These are phyloP conservation scores for Caenorhabditis sp. DNA, from an alignment of 2,888 invertebrate species.

Conservation along the genomic window DNA sequence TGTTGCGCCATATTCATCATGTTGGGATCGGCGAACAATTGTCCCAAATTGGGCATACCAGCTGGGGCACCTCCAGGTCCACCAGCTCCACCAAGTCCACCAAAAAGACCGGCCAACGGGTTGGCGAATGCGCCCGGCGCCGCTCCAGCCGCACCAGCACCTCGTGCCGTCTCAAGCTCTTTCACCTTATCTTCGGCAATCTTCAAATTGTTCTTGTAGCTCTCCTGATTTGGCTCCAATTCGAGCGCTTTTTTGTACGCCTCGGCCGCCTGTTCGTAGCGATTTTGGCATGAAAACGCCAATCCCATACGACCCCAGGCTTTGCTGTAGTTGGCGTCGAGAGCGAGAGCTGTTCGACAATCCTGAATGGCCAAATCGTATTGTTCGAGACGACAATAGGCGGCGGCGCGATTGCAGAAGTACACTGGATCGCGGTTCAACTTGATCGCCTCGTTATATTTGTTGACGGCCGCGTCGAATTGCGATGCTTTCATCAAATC, in stretches of 20 bases:
- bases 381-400: constrained; percentile 86
- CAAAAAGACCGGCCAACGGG: constrained; percentile 50
- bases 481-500: constrained; percentile 84
- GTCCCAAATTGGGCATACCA: constrained; percentile 58
- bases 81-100: constrained; percentile 36
- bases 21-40: constrained; percentile 82
- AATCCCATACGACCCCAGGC: constrained; percentile 73
- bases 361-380: constrained; percentile 86
- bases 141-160: neutral
- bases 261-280: constrained; percentile 83
- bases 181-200: constrained; percentile 80
- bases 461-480: constrained; percentile 81
- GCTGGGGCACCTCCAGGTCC: constrained; percentile 26
- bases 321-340: constrained; percentile 91
- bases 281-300: constrained; percentile 84
- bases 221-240: constrained; percentile 89
- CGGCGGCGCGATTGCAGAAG: constrained; percentile 94
- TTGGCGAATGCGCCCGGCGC: constrained; percentile 5
- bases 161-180: constrained; percentile 60
- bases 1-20: constrained; percentile 76
- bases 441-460: constrained; percentile 87
- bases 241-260: constrained; percentile 87
- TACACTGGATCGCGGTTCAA: constrained; percentile 88
- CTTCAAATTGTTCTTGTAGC: constrained; percentile 81
- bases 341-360: constrained; percentile 85